Conservation (phyloP, 2,797 vertebrate genomes). For the Coendou prehensilis region DNA sequence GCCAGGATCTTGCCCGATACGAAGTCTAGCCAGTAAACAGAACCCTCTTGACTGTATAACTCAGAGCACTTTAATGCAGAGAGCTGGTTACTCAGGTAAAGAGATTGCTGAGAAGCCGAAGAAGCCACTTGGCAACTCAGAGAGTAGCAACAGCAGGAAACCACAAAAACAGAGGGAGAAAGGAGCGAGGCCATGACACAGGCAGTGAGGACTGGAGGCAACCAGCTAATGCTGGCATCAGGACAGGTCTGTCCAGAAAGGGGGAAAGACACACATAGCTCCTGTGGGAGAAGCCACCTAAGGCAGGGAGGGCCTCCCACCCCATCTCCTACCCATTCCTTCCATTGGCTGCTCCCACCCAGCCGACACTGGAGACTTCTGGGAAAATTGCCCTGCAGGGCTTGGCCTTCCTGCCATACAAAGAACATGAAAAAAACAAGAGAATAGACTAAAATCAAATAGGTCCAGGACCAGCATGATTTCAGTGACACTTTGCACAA, state of each 20-base stretch:
- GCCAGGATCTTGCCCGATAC: slow-evolving; percentile 71
- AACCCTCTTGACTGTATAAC: slow-evolving; percentile 67
- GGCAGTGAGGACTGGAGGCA: neutral
- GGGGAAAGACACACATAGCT: neutral
- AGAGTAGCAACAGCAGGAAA: slow-evolving; percentile 47
- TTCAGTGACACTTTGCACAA: neutral
- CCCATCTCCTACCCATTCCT: neutral
- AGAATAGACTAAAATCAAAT: slow-evolving; percentile 16
- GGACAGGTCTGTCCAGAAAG: neutral
- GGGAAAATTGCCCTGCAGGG: neutral
- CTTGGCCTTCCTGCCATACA: neutral
- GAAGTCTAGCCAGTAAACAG: slow-evolving; percentile 74
- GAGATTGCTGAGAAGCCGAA: slow-evolving; percentile 67
- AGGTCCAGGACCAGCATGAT: neutral
- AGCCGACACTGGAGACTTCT: neutral
- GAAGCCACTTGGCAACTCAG: slow-evolving; percentile 57
- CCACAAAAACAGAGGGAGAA: slow-evolving; percentile 49
- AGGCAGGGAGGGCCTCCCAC: neutral
- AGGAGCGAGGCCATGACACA: neutral
- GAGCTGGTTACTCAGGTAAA: slow-evolving; percentile 74
- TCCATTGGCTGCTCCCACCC: neutral
- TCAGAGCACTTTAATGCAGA: slow-evolving; percentile 64
- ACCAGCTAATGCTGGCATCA: neutral
- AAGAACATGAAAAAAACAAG: neutral
- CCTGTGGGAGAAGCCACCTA: neutral